Conservation (phyloP, 2,888 invertebrate genomes). For the Caradrina clavipalpis region DNA sequence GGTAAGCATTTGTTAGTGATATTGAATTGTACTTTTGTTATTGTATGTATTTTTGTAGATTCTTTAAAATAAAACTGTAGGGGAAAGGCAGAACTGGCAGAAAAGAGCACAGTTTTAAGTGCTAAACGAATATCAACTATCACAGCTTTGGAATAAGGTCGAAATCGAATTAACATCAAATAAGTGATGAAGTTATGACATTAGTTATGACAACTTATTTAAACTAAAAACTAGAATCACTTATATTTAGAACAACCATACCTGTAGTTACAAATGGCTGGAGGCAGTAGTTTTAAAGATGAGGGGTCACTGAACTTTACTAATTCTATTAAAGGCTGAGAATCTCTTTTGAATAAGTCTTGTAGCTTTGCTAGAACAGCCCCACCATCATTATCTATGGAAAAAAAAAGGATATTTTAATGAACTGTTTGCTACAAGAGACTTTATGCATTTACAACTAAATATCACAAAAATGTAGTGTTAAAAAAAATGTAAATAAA, state of each 20-base stretch:
- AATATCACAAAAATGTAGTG: too few relatives aligned
- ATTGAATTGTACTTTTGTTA: too few relatives aligned
- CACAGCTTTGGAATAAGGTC: rapidly evolving
- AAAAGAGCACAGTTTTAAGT: not conserved
- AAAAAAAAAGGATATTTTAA: not conserved
- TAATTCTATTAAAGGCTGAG: constrained; percentile 90
- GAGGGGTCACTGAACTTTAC: constrained; percentile 91
- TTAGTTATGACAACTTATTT: too few relatives aligned
- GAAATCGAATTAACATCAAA: not conserved
- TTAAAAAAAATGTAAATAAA: too few relatives aligned
- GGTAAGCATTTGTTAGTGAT: not conserved
- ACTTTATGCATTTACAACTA: too few relatives aligned
- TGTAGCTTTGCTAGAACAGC: constrained; percentile 86
- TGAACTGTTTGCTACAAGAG: too few relatives aligned
- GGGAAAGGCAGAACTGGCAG: not conserved
- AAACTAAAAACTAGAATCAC: too few relatives aligned
- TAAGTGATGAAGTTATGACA: too few relatives aligned
- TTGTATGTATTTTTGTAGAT: not conserved
- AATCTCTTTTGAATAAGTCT: constrained; percentile 84
- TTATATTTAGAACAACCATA: constrained; percentile 61
- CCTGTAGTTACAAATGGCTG: constrained; percentile 90
- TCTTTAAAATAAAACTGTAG: too few relatives aligned
- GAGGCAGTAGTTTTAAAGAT: constrained; percentile 91
- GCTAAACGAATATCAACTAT: not conserved
- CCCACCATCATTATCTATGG: constrained; percentile 87